Evolutionary conservation across 2,888 invertebrate species (phyloP), one percentile per base, ranked within the genome.

Genomic region (Ectemnius continuus): DNA sequence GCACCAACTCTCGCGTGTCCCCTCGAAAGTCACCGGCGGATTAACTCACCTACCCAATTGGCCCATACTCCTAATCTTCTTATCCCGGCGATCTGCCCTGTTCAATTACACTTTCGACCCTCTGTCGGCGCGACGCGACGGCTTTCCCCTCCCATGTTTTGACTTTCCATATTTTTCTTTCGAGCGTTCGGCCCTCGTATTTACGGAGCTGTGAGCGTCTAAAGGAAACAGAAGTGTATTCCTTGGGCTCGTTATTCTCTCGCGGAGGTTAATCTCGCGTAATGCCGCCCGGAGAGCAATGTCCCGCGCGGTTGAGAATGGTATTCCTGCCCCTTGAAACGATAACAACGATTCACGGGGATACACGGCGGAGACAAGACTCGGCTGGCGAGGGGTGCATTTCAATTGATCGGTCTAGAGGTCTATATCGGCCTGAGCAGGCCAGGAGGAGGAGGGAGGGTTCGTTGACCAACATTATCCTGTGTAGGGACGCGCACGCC

Each of bases 401-500:
- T 82, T 82, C 82, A 79, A 82, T 82, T 81, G 82, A 79, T 79
- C 79, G 75, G 67, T 61, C 57, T 71, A 68, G 64, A 66, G 45
- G 65, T 58, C 68, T 64, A 72, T 36, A 36, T 36, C 36, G 36
- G 36, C 36, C 6, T 23, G 23, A 23, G 23, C 23, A 23, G 23
- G 23, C 2, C 23, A 23, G 23, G 23, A 23, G 23, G 23, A 2
- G 36, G 8, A 11, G 5, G 60, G 63, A 67, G 79, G 64, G 81
- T 81, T 82, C 82, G 76, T 81, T 76, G 82, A 82, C 77, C 82
- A 82, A 74, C 71, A 63, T 81, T 69, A 74, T 76, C 80, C 69
- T 59, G 18, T 72, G 69, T 60, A 64, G 61, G 23, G 58, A 71
- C 67, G 59, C 62, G 58, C 69, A 77, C 75, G 70, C 77, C 56